These are phyloP conservation scores for Wasmannia auropunctata DNA, from an alignment of 1,140 invertebrate species.

Conservation along the genomic window DNA sequence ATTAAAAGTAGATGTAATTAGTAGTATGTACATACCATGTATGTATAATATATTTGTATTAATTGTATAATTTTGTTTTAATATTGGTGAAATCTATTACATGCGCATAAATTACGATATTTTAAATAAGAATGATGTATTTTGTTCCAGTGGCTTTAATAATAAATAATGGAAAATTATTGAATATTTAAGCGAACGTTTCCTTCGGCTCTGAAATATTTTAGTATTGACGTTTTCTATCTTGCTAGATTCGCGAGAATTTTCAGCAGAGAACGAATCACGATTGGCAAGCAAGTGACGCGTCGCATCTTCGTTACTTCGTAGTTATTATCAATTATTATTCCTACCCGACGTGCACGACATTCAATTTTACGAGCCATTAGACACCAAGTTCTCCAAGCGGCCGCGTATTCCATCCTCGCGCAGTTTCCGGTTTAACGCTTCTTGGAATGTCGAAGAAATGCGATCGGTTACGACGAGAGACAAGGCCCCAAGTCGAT, in stretches of 20 bases:
- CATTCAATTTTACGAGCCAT: constrained; percentile 50
- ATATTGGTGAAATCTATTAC: background rate
- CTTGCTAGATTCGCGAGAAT: background rate
- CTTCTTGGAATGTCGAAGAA: background rate
- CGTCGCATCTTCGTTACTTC: constrained; percentile 6
- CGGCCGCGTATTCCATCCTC: constrained; percentile 7
- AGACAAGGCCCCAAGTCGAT: background rate
- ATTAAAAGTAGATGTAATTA: too few species aligned
- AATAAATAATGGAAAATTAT: background rate
- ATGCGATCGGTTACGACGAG: background rate
- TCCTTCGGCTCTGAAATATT: background rate
- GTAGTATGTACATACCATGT: background rate
- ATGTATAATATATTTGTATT: background rate
- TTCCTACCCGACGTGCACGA: constrained; percentile 2
- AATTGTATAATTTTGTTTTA: background rate
- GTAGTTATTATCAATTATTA: constrained; percentile 46
- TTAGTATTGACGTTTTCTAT: background rate
- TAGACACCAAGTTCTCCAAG: background rate
- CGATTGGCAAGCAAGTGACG: background rate
- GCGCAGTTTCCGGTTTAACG: constrained; percentile 27
- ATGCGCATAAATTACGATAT: background rate
- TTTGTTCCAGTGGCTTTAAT: background rate
- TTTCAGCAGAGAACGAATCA: background rate
- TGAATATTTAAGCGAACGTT: background rate
- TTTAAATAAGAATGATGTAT: background rate